Conservation (phyloP, 2,888 invertebrate genomes). For the Orthonychiurus folsomi region DNA sequence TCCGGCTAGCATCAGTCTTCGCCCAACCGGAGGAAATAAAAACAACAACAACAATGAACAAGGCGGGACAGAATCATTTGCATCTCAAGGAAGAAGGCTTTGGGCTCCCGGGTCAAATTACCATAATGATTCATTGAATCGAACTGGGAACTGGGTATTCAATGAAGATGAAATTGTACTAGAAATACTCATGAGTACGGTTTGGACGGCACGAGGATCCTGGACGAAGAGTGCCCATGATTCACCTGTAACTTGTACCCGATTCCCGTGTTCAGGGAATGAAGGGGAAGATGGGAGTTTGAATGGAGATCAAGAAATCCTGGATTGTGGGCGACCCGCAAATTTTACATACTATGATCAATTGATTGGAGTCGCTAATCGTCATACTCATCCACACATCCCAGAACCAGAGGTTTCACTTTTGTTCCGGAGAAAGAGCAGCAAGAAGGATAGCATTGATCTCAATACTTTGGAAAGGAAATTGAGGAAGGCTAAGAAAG, state of each 20-base stretch:
- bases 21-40: neutral
- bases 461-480: slow-evolving; percentile 64
- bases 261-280: neutral
- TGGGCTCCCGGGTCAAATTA: neutral
- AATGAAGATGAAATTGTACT: slow-evolving; percentile 32
- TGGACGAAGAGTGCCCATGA: slow-evolving; percentile 40
- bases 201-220: slow-evolving; percentile 34
- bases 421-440: slow-evolving; percentile 59
- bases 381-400: slow-evolving; percentile 70
- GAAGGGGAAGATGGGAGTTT: slow-evolving; percentile 5
- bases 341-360: slow-evolving; percentile 79
- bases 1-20: neutral
- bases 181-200: slow-evolving; percentile 37
- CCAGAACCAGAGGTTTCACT: slow-evolving; percentile 75
- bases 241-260: slow-evolving; percentile 20
- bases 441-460: slow-evolving; percentile 59
- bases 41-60: neutral
- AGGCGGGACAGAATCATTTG: neutral
- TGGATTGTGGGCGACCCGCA: slow-evolving; percentile 75
- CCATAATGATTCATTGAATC: slow-evolving; percentile 16
- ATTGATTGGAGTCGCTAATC: slow-evolving; percentile 71
- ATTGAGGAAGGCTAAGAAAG: slow-evolving; percentile 66
- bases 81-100: neutral
- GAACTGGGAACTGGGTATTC: slow-evolving; percentile 30
- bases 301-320: slow-evolving; percentile 41